Percentiles rank a stretch among this genome's conserved stretches.
phyloP scores from a whole-genome alignment of 1,140 invertebrate genomes.

The Leptinotarsa texana region DNA sequence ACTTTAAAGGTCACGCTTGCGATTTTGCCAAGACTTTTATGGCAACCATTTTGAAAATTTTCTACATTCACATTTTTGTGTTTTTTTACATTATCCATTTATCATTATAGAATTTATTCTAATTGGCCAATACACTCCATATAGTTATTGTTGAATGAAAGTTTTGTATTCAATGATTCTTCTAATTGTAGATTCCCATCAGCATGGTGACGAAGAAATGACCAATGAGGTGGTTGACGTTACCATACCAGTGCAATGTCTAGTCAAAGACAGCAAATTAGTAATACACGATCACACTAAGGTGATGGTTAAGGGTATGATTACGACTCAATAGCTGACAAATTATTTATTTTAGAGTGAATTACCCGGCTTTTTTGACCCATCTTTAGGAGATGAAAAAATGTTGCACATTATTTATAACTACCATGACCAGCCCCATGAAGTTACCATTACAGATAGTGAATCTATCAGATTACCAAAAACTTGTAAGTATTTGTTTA shows the following conservation, averaged over 20 bases:
- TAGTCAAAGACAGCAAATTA: slow-evolving; percentile 89
- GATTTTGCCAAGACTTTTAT: too few species aligned
- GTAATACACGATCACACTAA: slow-evolving; percentile 84
- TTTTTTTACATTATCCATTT: too few species aligned
- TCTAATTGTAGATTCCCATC: slow-evolving; percentile 28
- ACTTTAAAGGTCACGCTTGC: too few species aligned
- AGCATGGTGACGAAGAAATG: slow-evolving; percentile 48
- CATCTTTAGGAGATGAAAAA: slow-evolving; percentile 92
- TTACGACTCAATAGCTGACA: too few species aligned
- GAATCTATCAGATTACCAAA: slow-evolving; percentile 78
- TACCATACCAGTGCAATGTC: slow-evolving; percentile 88
- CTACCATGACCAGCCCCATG: slow-evolving; percentile 77
- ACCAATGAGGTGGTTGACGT: slow-evolving; percentile 82
- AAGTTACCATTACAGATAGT: slow-evolving; percentile 78
- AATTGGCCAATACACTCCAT: too few species aligned
- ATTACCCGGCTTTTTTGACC: slow-evolving; percentile 95
- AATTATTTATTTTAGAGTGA: slow-evolving; percentile 73
- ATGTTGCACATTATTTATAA: slow-evolving; percentile 84
- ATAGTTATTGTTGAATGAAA: slow-evolving; percentile 2
- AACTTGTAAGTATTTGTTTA: slow-evolving; percentile 46
- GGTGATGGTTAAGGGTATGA: slow-evolving; percentile 59
- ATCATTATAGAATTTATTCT: too few species aligned
- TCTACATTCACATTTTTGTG: too few species aligned
- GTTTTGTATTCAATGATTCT: slow-evolving; percentile 14
- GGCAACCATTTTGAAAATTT: too few species aligned